Base-by-base conservation (phyloP, 2,888 invertebrate genomes). In the Brenthis ino region DNA sequence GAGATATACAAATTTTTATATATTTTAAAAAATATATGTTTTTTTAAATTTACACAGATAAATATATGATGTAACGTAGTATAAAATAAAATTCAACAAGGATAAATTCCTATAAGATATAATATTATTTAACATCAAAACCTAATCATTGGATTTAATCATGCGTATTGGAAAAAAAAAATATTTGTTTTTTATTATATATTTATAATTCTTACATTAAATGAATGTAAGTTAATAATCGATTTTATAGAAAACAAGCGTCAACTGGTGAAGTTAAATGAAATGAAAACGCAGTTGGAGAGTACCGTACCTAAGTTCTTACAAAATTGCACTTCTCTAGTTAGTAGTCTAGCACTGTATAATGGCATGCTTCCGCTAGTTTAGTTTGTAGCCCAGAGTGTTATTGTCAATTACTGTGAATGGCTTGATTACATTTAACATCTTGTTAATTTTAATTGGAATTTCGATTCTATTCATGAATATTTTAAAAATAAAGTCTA, bases 321-420 rank as follows among this genome's bases (percentile, higher is more conserved):
- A 56, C 43, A 43, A 24, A 54, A 54, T 50, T 60, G 56, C 60
- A 51, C 63, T 20, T 56, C 48, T 48, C 11, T 60, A 60, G 50
- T 60, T 54, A 67, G 53, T 50, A 48, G 48, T 58, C 24, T 61
- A 37, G 37, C 37, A 43, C 50, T 61, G 63, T 56, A 50, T 67
- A 67, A 67, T 67, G 56, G 51, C 51, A 51, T 43, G 54, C 61
- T 67, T 67, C 37, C 55, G 56, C 20, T 37, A 67, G 63, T 37
- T 61, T 57, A 63, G 67, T 63, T 60, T 63, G 50, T 37, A 11
- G 54, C 55, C 61, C 51, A 43, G 20, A 43, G 4, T 50, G 56
- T 51, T 67, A 63, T 56, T 60, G 56, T 56, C 67, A 51, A 63
- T 63, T 67, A 63, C 54, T 60, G 33, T 3, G 33, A 63, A 57